Evolutionary conservation across 64 coral and sea anemone genomes (phyloP).

Genomic region (Acropora yongei): DNA sequence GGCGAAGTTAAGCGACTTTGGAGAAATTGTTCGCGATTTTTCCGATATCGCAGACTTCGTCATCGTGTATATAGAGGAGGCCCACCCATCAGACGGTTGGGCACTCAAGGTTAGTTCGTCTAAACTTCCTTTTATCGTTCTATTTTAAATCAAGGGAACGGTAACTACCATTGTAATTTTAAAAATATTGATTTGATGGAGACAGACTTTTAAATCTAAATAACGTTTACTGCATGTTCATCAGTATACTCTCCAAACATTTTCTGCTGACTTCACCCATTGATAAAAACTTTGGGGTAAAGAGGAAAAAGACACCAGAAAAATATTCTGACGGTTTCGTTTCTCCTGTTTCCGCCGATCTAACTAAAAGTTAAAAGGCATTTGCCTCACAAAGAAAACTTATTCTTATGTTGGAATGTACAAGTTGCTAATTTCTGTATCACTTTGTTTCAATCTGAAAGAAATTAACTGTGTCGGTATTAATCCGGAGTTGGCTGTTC

Average conservation of each 20-base stretch:
- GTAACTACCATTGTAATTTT: too few relatives aligned
- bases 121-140: neutral
- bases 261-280: neutral
- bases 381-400: neutral
- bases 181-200: too few relatives aligned
- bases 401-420: too few relatives aligned
- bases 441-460: too few relatives aligned
- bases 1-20: constrained; percentile 55
- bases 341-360: neutral
- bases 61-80: constrained; percentile 88
- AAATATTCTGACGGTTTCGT: neutral
- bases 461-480: too few relatives aligned
- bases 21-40: constrained; percentile 52
- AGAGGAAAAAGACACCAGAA: neutral
- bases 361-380: neutral
- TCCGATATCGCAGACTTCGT: constrained; percentile 78
- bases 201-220: too few relatives aligned
- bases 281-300: neutral
- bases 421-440: too few relatives aligned
- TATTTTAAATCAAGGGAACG: neutral
- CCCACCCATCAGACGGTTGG: constrained; percentile 82
- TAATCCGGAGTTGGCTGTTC: too few relatives aligned
- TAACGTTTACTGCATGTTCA: neutral
- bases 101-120: constrained; percentile 64
- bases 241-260: neutral